These are phyloP conservation scores for Oenanthe melanoleuca DNA, from an alignment of 2,113 vertebrate species.

Conservation along the genomic window DNA sequence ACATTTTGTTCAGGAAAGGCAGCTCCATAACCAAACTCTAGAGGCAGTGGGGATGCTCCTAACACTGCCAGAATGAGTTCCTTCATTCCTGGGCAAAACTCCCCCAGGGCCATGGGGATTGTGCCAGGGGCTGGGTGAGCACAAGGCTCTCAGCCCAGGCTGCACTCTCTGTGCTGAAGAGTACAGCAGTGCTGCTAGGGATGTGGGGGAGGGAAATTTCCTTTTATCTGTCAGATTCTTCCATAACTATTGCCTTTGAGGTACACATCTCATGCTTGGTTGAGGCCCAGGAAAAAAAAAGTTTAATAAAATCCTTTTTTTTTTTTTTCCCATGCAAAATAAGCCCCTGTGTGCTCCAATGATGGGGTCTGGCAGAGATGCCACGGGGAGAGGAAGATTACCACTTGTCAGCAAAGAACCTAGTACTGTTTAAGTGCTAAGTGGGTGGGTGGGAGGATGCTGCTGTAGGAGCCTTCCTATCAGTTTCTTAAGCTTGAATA, in stretches of 20 bases:
- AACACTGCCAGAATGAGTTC: not conserved
- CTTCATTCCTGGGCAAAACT: not conserved
- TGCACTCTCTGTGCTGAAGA: not conserved
- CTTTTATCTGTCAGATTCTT: not conserved
- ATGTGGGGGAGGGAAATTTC: not conserved
- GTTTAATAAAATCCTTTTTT: not conserved
- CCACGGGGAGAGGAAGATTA: not conserved
- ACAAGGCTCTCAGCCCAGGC: not conserved
- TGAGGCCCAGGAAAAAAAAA: not conserved
- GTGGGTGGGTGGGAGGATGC: not conserved
- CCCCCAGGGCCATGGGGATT: rapidly evolving
- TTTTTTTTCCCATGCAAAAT: not conserved
- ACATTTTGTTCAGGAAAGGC: not conserved
- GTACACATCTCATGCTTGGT: not conserved
- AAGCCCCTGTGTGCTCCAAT: not conserved
- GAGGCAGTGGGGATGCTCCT: not conserved
- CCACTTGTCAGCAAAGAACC: not conserved
- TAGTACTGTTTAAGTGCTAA: not conserved
- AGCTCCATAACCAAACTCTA: not conserved
- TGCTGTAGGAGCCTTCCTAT: not conserved
- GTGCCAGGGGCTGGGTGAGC: rapidly evolving
- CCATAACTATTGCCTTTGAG: not conserved
- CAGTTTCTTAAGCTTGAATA: not conserved
- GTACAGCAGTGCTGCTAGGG: rapidly evolving
- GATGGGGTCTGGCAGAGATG: not conserved